phyloP scores from a whole-genome alignment of 2,797 vertebrate species.

The Mus minutoides region DNA sequence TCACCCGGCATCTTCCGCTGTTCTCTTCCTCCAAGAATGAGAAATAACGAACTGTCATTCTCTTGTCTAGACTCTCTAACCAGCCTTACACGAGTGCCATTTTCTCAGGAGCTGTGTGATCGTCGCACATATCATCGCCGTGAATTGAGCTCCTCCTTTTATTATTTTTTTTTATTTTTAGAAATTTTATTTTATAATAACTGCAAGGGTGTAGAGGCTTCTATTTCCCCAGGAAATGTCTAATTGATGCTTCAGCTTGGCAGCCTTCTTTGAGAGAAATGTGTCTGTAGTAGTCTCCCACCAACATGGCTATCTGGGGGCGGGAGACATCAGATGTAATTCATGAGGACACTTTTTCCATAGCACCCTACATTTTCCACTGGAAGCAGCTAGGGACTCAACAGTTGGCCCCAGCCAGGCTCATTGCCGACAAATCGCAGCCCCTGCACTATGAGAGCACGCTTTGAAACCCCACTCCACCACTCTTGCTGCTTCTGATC shows the following conservation, averaged over 20 bases:
- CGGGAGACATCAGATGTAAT: background rate
- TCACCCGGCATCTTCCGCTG: constrained; percentile 56
- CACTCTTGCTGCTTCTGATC: background rate
- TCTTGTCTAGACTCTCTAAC: constrained; percentile 64
- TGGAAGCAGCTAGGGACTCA: background rate
- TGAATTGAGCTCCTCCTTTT: constrained; percentile 1
- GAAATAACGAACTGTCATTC: constrained; percentile 67
- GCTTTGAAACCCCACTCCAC: background rate
- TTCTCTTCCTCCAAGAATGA: constrained; percentile 71
- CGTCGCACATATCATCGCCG: background rate
- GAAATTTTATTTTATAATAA: constrained; percentile 49
- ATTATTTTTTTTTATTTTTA: background rate
- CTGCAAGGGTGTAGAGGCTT: constrained; percentile 38
- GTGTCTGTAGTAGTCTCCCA: background rate
- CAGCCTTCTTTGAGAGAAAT: constrained; percentile 48
- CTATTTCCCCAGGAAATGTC: constrained; percentile 43
- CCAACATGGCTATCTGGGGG: background rate
- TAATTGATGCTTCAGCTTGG: constrained; percentile 34
- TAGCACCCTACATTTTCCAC: background rate
- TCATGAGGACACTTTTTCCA: background rate
- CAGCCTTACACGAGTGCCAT: constrained; percentile 29
- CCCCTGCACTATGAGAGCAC: background rate
- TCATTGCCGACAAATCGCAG: background rate
- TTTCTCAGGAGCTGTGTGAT: constrained; percentile 32
- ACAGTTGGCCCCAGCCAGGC: background rate